Base-by-base conservation (phyloP, 2,797 vertebrate genomes). In the Mus minutoides region DNA sequence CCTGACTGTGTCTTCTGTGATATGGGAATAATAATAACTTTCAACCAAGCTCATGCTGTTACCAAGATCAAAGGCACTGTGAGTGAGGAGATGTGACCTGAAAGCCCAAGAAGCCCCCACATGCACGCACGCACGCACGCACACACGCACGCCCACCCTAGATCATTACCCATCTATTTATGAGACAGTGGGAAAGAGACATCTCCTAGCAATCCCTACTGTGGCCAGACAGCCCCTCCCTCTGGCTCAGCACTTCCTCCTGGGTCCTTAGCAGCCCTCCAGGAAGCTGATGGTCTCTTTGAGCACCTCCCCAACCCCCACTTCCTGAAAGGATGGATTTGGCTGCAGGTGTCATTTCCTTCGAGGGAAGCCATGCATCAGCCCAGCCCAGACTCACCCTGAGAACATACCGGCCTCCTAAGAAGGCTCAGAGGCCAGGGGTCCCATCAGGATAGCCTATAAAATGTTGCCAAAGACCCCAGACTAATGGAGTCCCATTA, bases 281-380 rank as follows among this genome's bases (percentile, higher is more conserved):
- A 24, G 46, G 83, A 90, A 62, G 46, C 40, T 13, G 4, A 24
- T 56, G 40, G 17, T 8, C 56, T 76, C 40, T 73, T 19, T 0
- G 26, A 12, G 78, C n/a, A 73, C 58, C 22, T 13, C 40, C 77
- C 60, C 56, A 17, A 8, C 40, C 78, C 62, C 6, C 19, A 58
- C 71, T 75, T 96, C 79, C 85, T 71, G 56, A 40, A 87, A 94
- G 64, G 24, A 16, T 6, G 10, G 77, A 52, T 86, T 67, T n/a
- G 46, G 40, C 17, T 22, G 60, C 49, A 49, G 54, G 40, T 34
- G 62, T 56, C 22, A 2, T 62, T 43, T 85, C 64, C 37, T 22
- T 31, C 2, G 2, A 31, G 64, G 34, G 75, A 7, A 88, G 21
- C 67, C 90, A 16, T 9, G 67, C 79, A 29, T 16, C 29, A 29